Conservation (phyloP, 2,888 invertebrate species). For the Hydrotaea diabolus region DNA sequence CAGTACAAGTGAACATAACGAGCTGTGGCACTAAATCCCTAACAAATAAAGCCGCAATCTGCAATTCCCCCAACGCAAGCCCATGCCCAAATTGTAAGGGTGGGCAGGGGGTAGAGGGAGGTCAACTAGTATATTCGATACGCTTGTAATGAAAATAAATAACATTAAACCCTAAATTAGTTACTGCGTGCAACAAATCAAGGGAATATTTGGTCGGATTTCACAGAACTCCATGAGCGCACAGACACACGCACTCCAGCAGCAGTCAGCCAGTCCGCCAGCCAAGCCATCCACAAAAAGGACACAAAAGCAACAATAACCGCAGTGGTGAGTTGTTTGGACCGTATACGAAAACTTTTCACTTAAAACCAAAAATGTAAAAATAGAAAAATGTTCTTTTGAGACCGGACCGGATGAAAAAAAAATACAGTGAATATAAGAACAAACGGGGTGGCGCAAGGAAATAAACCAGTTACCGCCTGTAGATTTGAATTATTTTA, state of each 20-base stretch:
- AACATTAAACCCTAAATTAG: slow-evolving; percentile 33
- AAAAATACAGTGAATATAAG: not conserved
- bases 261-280: too few species aligned
- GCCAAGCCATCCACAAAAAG: not conserved
- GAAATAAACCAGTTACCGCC: slow-evolving; percentile 26
- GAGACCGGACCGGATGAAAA: not conserved
- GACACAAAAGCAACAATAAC: not conserved
- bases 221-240: not conserved
- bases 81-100: not conserved
- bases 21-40: not conserved
- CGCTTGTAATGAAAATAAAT: slow-evolving; percentile 27
- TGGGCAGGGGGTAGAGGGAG: not conserved
- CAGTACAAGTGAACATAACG: not conserved
- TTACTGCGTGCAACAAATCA: slow-evolving; percentile 30
- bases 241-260: not conserved
- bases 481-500: slow-evolving; percentile 42
- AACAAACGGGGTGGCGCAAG: not conserved
- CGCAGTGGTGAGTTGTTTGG: not conserved
- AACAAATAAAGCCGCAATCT: slow-evolving; percentile 9
- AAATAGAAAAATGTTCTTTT: slow-evolving; percentile 30
- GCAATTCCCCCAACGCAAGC: not conserved
- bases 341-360: not conserved
- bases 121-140: slow-evolving; percentile 10
- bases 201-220: not conserved
- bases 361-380: slow-evolving; percentile 5